Percentiles rank a stretch among this genome's conserved stretches.
Conservation (phyloP, 1,140 invertebrate genomes). For the Mya arenaria region DNA sequence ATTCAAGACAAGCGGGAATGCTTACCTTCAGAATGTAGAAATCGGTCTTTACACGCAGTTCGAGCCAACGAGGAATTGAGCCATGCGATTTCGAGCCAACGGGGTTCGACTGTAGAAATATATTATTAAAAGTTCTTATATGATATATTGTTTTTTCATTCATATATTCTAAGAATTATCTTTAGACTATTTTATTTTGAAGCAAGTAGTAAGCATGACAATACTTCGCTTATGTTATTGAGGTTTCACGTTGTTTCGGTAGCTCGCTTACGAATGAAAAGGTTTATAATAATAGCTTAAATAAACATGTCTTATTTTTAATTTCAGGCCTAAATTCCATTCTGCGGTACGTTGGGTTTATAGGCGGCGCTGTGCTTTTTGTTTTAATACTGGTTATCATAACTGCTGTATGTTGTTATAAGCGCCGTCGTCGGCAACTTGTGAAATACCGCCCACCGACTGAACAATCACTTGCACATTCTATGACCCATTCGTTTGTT, state of each 20-base stretch:
- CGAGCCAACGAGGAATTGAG: too few relatives aligned
- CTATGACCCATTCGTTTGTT: constrained; percentile 40
- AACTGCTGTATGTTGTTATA: constrained; percentile 16
- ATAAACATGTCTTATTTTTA: background rate
- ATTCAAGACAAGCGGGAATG: too few relatives aligned
- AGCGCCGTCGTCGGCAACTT: constrained; percentile 12
- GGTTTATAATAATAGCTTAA: too few relatives aligned
- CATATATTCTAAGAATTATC: background rate
- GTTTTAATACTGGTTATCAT: constrained; percentile 23
- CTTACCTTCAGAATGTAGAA: too few relatives aligned
- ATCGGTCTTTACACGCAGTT: too few relatives aligned
- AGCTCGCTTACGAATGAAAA: too few relatives aligned
- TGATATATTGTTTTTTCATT: background rate
- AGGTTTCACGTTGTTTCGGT: background rate
- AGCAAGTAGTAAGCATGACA: background rate
- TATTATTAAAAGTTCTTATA: too few relatives aligned
- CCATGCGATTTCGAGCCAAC: too few relatives aligned
- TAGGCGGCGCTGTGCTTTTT: constrained; percentile 2
- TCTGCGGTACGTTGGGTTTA: constrained; percentile 38
- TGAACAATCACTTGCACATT: constrained; percentile 39
- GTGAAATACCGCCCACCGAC: constrained; percentile 42
- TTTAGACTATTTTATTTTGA: background rate
- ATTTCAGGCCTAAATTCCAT: constrained; percentile 55
- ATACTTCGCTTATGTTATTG: background rate
- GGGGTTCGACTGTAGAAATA: too few relatives aligned